Evolutionary conservation across 2,888 invertebrate genomes (phyloP), one percentile per base, ranked within the genome.

Genomic region (Luperina testacea): DNA sequence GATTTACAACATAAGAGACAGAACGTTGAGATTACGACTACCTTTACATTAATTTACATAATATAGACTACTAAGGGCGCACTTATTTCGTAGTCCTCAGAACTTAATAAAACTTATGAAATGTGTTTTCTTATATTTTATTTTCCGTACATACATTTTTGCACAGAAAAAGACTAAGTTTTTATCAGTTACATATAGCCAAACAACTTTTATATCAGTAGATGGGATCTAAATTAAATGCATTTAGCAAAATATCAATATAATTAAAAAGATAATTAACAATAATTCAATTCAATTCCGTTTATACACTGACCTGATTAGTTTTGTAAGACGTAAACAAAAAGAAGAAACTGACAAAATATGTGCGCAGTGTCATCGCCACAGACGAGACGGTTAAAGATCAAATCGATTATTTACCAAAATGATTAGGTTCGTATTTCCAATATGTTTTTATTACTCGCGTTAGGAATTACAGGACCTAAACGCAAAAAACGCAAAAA

Each of bases 371-470:
- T 78, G 45, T 38, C 70, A 48, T 78, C 45, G 57, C 48, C 59
- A 51, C 57, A 72, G 64, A 81, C 51, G 61, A 72, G 64, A 81
- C 51, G 61, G 20, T 72, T 61, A 73, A 42, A 76, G 57, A 74
- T 78, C 51, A 82, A 68, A 85, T 65, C 7, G 13, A 38, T 78
- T 71, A 11, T 70, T 71, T 78, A 75, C 61, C 70, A 61, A 75
- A 13, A 71, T 75, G 64, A 67, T 78, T 24, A 70, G 17, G 57
- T 81, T 69, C 17, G 6, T 38, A 77, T 74, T 84, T 73, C 27
- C 67, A 72, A 73, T 63, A 45, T 70, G 4, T 73, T 81, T 75
- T 82, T 78, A 84, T 76, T 67, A 53, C 27, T 51, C 7, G 42
- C 53, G 17, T 45, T 20, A 38, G 38, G 38, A 6, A 38, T 38